Evolutionary conservation across 1,140 invertebrate species (phyloP).

Genomic region (Sweltsa coloradensis): DNA sequence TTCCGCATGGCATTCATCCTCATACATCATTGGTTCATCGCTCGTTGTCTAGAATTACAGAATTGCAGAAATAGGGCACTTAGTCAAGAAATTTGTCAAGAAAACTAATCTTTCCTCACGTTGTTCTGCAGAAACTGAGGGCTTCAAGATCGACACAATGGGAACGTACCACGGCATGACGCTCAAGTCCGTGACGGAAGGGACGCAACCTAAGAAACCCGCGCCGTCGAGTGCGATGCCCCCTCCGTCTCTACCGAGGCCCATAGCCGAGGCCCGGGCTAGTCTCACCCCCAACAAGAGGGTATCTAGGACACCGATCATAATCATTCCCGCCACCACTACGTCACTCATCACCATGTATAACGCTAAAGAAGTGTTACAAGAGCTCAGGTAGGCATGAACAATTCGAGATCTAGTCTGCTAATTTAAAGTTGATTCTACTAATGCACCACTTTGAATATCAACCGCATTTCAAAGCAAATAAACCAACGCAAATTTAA

Average conservation of each 20-base stretch:
- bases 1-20: too few species aligned
- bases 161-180: constrained; percentile 97
- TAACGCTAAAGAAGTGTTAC: constrained; percentile 93
- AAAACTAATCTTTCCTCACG: too few species aligned
- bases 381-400: constrained; percentile 67
- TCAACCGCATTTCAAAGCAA: too few species aligned
- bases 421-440: too few species aligned
- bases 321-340: constrained; percentile 93
- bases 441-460: too few species aligned
- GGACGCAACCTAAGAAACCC: constrained; percentile 40
- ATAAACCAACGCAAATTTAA: too few species aligned
- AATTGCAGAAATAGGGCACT: too few species aligned
- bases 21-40: too few species aligned
- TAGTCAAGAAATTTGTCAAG: too few species aligned
- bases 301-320: constrained; percentile 91
- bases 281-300: constrained; percentile 41
- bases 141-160: constrained; percentile 96
- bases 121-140: constrained; percentile 73
- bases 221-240: constrained; percentile 32
- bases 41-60: too few species aligned
- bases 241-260: neutral
- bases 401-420: too few species aligned
- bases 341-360: constrained; percentile 96
- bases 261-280: constrained; percentile 8
- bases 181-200: constrained; percentile 78